Evolutionary conservation across 2,888 invertebrate genomes (phyloP).

Genomic region (Iselma pallidipennis): DNA sequence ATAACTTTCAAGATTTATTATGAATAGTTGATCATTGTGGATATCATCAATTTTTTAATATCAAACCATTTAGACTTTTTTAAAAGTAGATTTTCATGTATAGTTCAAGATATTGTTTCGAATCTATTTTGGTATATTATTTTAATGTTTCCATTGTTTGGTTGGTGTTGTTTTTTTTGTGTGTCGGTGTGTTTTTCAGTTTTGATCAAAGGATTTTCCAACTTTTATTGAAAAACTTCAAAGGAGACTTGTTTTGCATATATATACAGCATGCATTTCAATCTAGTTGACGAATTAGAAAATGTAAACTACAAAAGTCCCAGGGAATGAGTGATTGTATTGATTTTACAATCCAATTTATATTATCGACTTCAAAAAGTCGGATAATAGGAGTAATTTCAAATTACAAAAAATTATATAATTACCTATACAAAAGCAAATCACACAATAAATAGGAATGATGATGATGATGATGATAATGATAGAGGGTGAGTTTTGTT

Average conservation of each 20-base stretch:
- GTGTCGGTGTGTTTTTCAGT: conserved; percentile 3
- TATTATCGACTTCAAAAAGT: too few relatives aligned
- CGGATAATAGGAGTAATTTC: conserved; percentile 25
- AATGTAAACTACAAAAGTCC: conserved; percentile 29
- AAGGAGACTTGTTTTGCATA: conserved; percentile 22
- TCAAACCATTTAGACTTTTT: background rate
- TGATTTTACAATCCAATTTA: too few relatives aligned
- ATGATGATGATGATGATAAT: background rate
- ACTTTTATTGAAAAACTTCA: conserved; percentile 28
- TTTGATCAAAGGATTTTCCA: conserved; percentile 22
- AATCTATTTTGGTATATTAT: too few relatives aligned
- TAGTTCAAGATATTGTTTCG: too few relatives aligned
- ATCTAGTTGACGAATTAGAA: conserved; percentile 43
- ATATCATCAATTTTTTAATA: background rate
- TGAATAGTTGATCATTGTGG: background rate
- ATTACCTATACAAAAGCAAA: conserved; percentile 49
- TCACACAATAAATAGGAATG: conserved; percentile 40
- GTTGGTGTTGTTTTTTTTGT: conserved; percentile 6
- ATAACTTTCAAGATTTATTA: background rate
- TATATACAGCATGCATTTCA: conserved; percentile 14
- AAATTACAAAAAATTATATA: conserved; percentile 32
- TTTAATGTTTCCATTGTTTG: too few relatives aligned
- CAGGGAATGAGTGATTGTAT: background rate
- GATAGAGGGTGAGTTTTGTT: background rate
- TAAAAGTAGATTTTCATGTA: too few relatives aligned